Evolutionary conservation across 2,113 vertebrate species (phyloP).

Genomic region (Aegithalos caudatus): DNA sequence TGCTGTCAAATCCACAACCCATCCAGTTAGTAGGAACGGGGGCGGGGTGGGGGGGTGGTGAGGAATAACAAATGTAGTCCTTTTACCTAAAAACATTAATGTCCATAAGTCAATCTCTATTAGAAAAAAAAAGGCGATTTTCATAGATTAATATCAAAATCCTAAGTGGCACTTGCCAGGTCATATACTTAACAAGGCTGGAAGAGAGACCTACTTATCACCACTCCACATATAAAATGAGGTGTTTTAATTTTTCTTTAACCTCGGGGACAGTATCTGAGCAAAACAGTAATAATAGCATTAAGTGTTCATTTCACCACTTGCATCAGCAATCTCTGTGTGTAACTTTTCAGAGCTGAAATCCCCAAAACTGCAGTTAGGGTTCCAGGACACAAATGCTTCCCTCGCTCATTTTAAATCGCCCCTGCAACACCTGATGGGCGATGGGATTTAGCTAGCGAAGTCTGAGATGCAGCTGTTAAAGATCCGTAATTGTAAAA

Average conservation of each 20-base stretch:
- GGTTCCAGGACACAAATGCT: background rate
- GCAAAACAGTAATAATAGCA: background rate
- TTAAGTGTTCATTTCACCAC: background rate
- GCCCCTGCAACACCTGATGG: background rate
- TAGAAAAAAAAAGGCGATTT: background rate
- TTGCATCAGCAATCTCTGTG: background rate
- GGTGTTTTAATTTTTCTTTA: background rate
- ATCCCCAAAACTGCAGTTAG: background rate
- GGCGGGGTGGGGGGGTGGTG: background rate
- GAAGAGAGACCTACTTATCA: background rate
- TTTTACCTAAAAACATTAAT: slow-evolving; percentile 47
- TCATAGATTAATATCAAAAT: slow-evolving; percentile 27
- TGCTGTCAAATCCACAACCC: slow-evolving; percentile 62
- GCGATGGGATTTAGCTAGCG: background rate
- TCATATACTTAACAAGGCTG: slow-evolving; percentile 22
- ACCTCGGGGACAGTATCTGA: background rate
- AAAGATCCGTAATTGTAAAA: background rate
- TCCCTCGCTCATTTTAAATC: background rate
- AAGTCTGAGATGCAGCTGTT: background rate
- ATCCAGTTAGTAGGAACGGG: slow-evolving; percentile 19
- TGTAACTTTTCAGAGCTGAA: background rate
- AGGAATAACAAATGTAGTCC: background rate
- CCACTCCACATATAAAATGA: background rate
- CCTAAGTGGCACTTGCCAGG: slow-evolving; percentile 39
- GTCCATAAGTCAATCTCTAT: background rate